phyloP scores from a whole-genome alignment of 2,888 invertebrate genomes.

The Drosophila limbata region DNA sequence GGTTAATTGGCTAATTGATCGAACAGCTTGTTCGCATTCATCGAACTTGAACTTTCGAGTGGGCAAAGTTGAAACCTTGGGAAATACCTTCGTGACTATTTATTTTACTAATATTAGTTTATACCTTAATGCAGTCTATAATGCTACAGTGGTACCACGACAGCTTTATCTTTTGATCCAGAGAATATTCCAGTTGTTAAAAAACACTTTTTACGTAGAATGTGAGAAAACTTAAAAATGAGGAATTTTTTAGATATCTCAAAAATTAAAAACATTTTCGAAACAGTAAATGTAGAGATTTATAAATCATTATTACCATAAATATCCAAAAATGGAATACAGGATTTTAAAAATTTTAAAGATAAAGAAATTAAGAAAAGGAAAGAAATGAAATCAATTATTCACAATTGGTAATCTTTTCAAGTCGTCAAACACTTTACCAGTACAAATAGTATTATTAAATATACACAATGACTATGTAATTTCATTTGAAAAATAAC shows the following conservation, averaged over 20 bases:
- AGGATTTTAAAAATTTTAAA: too few relatives aligned
- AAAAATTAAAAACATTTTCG: too few relatives aligned
- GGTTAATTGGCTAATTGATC: slow-evolving; percentile 73
- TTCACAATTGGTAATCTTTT: too few relatives aligned
- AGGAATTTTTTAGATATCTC: background rate
- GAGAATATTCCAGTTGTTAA: background rate
- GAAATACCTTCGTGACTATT: background rate
- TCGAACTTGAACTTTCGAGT: slow-evolving; percentile 34
- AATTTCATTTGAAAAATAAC: too few relatives aligned
- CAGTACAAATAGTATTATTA: too few relatives aligned
- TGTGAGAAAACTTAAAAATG: background rate
- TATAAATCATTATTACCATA: too few relatives aligned
- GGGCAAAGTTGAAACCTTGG: slow-evolving; percentile 2
- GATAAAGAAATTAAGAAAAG: too few relatives aligned
- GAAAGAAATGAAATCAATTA: too few relatives aligned
- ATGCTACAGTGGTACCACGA: background rate
- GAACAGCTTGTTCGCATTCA: slow-evolving; percentile 50
- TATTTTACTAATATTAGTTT: background rate
- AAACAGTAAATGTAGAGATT: too few relatives aligned
- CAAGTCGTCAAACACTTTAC: too few relatives aligned
- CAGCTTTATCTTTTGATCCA: too few relatives aligned
- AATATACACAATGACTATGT: too few relatives aligned
- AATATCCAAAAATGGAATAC: background rate
- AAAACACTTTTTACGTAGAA: background rate
- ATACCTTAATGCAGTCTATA: background rate